These are phyloP conservation scores for Sebastes baramenuke DNA, from an alignment of 2,797 vertebrate species.

Conservation along the genomic window DNA sequence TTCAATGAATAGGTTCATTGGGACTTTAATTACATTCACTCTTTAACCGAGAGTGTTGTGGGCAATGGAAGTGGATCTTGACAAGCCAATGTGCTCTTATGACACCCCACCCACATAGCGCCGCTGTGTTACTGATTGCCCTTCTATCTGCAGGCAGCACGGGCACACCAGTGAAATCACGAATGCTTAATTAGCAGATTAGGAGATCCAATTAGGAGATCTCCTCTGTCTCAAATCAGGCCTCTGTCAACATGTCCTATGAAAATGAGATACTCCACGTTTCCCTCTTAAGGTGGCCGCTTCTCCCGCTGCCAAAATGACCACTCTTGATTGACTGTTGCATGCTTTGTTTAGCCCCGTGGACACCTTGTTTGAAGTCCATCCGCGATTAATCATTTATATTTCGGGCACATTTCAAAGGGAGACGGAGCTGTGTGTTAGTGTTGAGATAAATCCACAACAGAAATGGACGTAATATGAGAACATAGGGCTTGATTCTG, in stretches of 20 bases:
- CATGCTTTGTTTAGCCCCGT: conserved; percentile 50
- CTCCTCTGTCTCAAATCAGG: conserved; percentile 78
- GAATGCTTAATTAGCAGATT: conserved; percentile 85
- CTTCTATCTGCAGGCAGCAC: conserved; percentile 65
- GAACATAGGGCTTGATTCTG: background rate
- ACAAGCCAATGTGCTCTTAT: conserved; percentile 70
- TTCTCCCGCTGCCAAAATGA: conserved; percentile 51
- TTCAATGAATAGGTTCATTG: conserved; percentile 76
- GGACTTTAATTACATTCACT: conserved; percentile 82
- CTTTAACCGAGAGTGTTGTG: conserved; percentile 70
- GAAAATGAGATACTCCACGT: conserved; percentile 75
- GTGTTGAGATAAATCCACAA: background rate
- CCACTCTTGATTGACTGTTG: conserved; percentile 60
- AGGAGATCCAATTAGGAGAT: conserved; percentile 86
- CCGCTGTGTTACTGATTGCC: conserved; percentile 69
- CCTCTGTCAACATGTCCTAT: conserved; percentile 71
- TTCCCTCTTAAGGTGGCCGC: conserved; percentile 47
- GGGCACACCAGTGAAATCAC: conserved; percentile 71
- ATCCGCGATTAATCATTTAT: conserved; percentile 16
- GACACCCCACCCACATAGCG: conserved; percentile 65
- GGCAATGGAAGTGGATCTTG: conserved; percentile 74
- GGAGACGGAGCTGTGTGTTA: conserved; percentile 14
- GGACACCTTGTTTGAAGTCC: conserved; percentile 44
- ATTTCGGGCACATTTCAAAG: conserved; percentile 27
- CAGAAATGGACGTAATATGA: background rate